Base-by-base conservation (phyloP, 2,888 invertebrate species). In the Spicauda simplicius region DNA sequence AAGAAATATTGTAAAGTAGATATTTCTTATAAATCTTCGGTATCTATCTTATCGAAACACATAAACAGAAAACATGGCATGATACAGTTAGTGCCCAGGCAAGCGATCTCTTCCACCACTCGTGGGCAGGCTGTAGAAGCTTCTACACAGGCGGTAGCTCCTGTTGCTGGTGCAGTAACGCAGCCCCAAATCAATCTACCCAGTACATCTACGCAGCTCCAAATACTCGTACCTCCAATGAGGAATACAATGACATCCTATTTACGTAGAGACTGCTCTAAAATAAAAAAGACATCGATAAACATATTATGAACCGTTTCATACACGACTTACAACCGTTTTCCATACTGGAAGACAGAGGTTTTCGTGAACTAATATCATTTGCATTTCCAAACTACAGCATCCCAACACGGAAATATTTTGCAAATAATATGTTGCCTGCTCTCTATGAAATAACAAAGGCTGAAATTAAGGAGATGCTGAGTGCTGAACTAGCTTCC, bases 281-380 rank as follows among this genome's bases (percentile, higher is more conserved):
- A 57, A 58, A 53, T 58, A 63, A 63, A 52, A 58, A 62, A 52
- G 18, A 65, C 10, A 65, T 59, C 14, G 58, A 71, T 50, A 5
- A 62, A 8, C 37, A 57, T 48, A 60, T 69, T n/a, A 59, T 68
- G 25, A 62, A 62, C 25, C 25, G 58, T 7, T 58, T 58, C 18
- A 53, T 63, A 54, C n/a, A 19, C 8, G 68, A 68, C 12, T 33
- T 63, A 7, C 68, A 68, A 25, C 68, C 68, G 2, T 63, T 68
- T 63, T 53, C 30, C 0, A 62, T 68, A 3, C 57, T 68, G 14
- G 63, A 63, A 59, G 63, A 59, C 33, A 37, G 19, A 48, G 63
- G 63, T 6, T 68, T 68, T 59, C 63, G 63, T 19, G 48, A 63
- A 33, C 20, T 63, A 2, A 53, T 53, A 18, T 16, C 14, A 18